These are phyloP conservation scores for Philereme vetulata DNA, from an alignment of 2,888 invertebrate genomes.

Conservation along the genomic window DNA sequence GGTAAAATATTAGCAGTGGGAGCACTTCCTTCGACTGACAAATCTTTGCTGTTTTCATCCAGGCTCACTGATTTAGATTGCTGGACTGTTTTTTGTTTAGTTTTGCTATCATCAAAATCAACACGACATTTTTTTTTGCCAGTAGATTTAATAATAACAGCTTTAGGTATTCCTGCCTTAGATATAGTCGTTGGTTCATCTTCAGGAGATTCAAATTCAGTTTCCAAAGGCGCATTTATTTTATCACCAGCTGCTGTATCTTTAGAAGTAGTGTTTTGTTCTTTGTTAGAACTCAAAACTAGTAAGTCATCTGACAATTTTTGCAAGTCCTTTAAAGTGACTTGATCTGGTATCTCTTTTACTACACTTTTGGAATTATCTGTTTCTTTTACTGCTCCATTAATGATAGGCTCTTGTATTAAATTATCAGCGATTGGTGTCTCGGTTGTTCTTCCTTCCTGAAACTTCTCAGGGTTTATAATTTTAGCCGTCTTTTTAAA, in stretches of 20 bases:
- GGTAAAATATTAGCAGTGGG: slow-evolving; percentile 41
- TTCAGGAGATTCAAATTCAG: slow-evolving; percentile 4
- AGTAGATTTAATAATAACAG: neutral
- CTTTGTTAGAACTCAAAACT: slow-evolving; percentile 40
- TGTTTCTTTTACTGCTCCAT: neutral
- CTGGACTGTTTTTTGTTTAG: neutral
- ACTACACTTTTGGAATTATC: slow-evolving; percentile 12
- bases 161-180: neutral
- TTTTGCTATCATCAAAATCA: slow-evolving; percentile 11
- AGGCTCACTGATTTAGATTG: slow-evolving; percentile 14
- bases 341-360: slow-evolving; percentile 10
- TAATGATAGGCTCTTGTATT: slow-evolving; percentile 4
- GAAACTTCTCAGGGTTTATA: neutral
- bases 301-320: slow-evolving; percentile 59
- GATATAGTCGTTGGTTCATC: slow-evolving; percentile 1
- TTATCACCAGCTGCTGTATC: slow-evolving; percentile 5
- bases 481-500: slow-evolving; percentile 24
- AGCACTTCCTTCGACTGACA: slow-evolving; percentile 56
- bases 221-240: neutral
- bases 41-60: slow-evolving; percentile 41
- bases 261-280: slow-evolving; percentile 17
- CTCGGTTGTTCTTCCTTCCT: slow-evolving; percentile 15
- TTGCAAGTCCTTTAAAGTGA: slow-evolving; percentile 59
- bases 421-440: neutral
- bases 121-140: slow-evolving; percentile 20